Evolutionary conservation across 37 sponge, comb jelly and placozoan species (phyloP), one percentile per base, ranked within the genome.

Genomic region (Tethya wilhelma): DNA sequence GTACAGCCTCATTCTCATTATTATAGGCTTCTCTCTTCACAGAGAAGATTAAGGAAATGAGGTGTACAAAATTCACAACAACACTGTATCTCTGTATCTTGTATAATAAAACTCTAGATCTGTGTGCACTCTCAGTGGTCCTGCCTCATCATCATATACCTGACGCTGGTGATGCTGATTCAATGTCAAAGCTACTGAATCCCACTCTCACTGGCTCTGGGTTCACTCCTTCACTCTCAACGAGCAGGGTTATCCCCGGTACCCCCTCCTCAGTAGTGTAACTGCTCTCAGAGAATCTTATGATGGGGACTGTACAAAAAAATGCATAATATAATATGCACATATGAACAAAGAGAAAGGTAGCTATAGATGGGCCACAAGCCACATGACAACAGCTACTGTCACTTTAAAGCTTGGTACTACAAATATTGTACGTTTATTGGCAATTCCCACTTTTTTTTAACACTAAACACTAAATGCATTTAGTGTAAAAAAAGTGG

Each of bases 191-290:
- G 11, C 29, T 19, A 20, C 2, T 14, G 66, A 34, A 65, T 2
- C 11, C 5, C 38, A 65, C 66, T 36, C 2, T 31, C 6, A 65
- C 66, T 65, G 66, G 33, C 6, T 65, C 66, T 65, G 38, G 3
- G 11, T 65, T 65, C 31, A 5, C 5, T 31, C 66, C 66, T 19
- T 65, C 66, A 65, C 66, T 65, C 31, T 4, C 37, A n/a, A 65
- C 38, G 5, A 30, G 2, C 3, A 65, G 25, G 4, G 38, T 30
- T 19, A 65, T 34, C 38, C 33, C 36, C 11, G 20, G 36, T 5
- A 2, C 37, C 14, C 11, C 31, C 38, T 65, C 66, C 29, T 3
- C 2, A n/a, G 14, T 28, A 58, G 26, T 9, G 37, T 36, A 65
- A n/a, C 6, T 30, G 31, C 33, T 30, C 66, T 65, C 6, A 34